Conservation (phyloP, 1,140 invertebrate species). For the Penaeus japonicus region DNA sequence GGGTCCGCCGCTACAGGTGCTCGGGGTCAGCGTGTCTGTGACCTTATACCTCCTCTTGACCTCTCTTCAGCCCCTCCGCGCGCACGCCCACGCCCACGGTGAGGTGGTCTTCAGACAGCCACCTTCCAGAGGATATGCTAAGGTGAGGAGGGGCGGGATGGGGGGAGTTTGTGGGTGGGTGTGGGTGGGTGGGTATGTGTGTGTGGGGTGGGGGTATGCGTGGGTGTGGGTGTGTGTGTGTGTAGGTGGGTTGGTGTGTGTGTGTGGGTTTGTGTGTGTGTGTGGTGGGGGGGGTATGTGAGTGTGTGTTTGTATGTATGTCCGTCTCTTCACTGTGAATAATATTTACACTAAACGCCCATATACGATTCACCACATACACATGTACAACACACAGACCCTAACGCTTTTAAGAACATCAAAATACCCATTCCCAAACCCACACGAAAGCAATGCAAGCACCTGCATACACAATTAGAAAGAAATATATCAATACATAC, state of each 20-base stretch:
- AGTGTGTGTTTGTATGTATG: slow-evolving; percentile 6
- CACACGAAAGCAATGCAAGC: too few species aligned
- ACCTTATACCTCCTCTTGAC: slow-evolving; percentile 25
- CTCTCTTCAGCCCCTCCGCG: slow-evolving; percentile 31
- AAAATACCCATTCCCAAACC: too few species aligned
- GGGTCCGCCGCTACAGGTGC: slow-evolving; percentile 34
- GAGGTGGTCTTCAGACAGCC: slow-evolving; percentile 29
- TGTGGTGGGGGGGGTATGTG: neutral
- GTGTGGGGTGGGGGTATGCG: neutral
- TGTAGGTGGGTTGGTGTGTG: neutral
- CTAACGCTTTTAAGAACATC: too few species aligned
- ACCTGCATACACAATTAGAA: too few species aligned
- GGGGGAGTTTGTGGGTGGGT: too few species aligned
- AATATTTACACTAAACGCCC: neutral
- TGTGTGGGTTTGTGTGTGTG: too few species aligned
- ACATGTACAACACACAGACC: too few species aligned
- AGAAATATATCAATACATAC: too few species aligned
- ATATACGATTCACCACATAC: too few species aligned
- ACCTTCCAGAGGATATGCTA: slow-evolving; percentile 21
- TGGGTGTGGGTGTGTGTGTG: neutral
- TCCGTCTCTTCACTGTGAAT: neutral
- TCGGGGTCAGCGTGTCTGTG: slow-evolving; percentile 22
- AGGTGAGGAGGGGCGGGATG: neutral
- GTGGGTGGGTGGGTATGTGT: too few species aligned
- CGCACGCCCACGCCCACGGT: slow-evolving; percentile 25